Conservation (phyloP, 2,113 vertebrate genomes). For the Chionodraco myersi region DNA sequence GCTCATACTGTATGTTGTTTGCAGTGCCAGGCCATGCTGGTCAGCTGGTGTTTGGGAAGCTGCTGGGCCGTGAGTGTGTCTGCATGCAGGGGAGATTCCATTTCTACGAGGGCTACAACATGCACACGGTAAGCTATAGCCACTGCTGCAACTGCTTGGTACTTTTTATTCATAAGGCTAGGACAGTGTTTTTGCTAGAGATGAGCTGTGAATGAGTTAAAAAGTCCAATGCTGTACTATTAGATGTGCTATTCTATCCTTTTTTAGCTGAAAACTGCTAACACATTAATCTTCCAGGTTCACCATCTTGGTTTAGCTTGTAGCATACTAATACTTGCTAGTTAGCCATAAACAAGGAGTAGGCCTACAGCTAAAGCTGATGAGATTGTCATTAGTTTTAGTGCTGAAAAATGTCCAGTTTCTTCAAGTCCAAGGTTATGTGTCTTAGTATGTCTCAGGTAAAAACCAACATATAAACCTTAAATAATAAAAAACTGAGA, state of each 20-base stretch:
- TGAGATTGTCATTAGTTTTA: not conserved
- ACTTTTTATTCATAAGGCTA: not conserved
- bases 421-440: slow-evolving; percentile 9
- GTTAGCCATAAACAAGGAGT: not conserved
- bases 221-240: not conserved
- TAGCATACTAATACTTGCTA: not conserved
- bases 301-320: not conserved
- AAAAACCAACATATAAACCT: no score
- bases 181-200: not conserved
- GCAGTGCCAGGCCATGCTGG: slow-evolving; percentile 82
- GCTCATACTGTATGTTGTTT: slow-evolving; percentile 35
- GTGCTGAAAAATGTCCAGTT: no score
- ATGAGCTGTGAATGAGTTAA: not conserved
- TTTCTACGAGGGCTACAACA: slow-evolving; percentile 84
- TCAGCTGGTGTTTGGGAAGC: slow-evolving; percentile 82
- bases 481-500: no score
- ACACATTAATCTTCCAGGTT: not conserved
- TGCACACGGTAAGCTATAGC: slow-evolving; percentile 71
- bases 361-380: not conserved
- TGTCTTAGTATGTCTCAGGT: not conserved
- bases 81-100: slow-evolving; percentile 87
- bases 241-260: not conserved
- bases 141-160: not conserved
- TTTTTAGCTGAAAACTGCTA: not conserved
- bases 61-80: slow-evolving; percentile 78